phyloP scores from a whole-genome alignment of 2,888 invertebrate genomes.

The Nephrotoma flavescens region DNA sequence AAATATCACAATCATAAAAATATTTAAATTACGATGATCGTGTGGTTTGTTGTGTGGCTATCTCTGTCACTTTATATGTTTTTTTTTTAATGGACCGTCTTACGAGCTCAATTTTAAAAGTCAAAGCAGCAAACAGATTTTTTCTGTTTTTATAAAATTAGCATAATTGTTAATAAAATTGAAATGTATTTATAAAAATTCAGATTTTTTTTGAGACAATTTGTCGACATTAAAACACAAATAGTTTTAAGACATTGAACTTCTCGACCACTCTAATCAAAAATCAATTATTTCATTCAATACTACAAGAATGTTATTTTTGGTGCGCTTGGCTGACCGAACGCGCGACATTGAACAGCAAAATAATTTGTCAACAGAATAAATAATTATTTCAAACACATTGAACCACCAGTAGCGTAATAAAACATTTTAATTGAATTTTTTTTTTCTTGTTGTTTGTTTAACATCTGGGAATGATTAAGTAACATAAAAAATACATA shows the following conservation, averaged over 20 bases:
- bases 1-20: neutral
- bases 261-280: neutral
- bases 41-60: neutral
- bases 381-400: neutral
- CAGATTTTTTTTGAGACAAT: neutral
- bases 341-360: neutral
- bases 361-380: neutral
- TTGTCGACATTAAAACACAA: neutral
- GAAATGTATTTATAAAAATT: neutral
- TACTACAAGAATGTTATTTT: neutral
- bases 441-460: neutral
- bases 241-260: neutral
- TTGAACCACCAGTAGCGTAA: neutral
- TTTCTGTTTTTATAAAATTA: neutral
- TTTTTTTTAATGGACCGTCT: neutral
- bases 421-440: neutral
- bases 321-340: neutral
- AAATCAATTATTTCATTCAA: neutral
- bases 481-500: neutral
- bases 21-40: neutral
- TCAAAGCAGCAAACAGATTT: neutral
- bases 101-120: neutral
- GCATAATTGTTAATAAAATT: neutral
- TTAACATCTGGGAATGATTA: neutral
- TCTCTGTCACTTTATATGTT: neutral